Base-by-base conservation (phyloP, 2,888 invertebrate species). In the Chouioia cunea region DNA sequence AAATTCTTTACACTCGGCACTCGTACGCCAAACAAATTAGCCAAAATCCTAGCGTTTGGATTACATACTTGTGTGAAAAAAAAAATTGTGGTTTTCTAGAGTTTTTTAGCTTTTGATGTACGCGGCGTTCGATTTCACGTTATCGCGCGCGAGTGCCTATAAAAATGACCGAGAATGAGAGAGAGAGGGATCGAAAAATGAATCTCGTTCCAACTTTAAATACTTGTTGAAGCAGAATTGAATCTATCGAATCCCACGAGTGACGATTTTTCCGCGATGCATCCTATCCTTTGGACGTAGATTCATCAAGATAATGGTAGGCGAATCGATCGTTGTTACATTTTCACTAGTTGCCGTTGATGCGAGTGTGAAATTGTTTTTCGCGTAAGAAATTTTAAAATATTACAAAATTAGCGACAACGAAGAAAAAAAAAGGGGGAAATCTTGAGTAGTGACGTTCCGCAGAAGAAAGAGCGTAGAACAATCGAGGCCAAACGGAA, bases 241-340 rank as follows among this genome's bases (percentile, higher is more conserved):
- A 52, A 43, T 62, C 52, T 16, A 52, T 52, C 52, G 62, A 43
- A 52, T 52, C 52, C 20, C 12, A n/a, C 16, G 58, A 58, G 36
- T 12, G 12, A 36, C 36, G 36, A 36, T 36, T 6, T 2, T 15
- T 50, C 50, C 36, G 6, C 23, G 47, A n/a, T 43, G 15, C 43
- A n/a, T 46, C 46, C n/a, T n/a, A n/a, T n/a, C n/a, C n/a, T n/a
- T n/a, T n/a, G n/a, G n/a, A n/a, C n/a, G n/a, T n/a, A n/a, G n/a
- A n/a, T n/a, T n/a, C n/a, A n/a, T n/a, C n/a, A n/a, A n/a, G n/a
- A n/a, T 74, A 74, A 66, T 57, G 62, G 60, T 62, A 16, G 59
- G 59, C 43, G 63, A 54, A 70, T 50, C 74, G 66, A 70, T 70
- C 70, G 78, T 76, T 74, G 79, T 76, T 78, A 78, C 78, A 79